Percentiles rank a stretch among this genome's conserved stretches.
These are phyloP conservation scores for Drosophila antonietae DNA, from an alignment of 2,888 invertebrate genomes.

Conservation along the genomic window DNA sequence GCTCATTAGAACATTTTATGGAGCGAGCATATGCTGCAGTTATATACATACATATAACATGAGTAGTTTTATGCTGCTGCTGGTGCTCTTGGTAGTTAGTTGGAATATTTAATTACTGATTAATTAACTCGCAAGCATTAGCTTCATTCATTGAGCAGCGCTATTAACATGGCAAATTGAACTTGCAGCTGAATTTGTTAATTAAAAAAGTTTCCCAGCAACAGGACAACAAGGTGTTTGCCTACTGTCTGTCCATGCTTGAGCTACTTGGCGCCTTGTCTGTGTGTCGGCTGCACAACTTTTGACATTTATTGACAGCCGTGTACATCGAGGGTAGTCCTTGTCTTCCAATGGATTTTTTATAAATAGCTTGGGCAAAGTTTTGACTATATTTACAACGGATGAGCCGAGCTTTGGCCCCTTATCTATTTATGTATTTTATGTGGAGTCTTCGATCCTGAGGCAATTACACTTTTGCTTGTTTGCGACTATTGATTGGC, in stretches of 20 bases:
- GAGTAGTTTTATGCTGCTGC: constrained; percentile 25
- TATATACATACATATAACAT: neutral
- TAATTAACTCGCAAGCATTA: constrained; percentile 59
- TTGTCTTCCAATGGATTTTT: constrained; percentile 4
- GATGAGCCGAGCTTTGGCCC: neutral
- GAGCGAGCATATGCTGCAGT: constrained; percentile 36
- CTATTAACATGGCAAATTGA: constrained; percentile 33
- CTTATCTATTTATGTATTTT: constrained; percentile 23
- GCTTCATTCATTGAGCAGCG: constrained; percentile 30
- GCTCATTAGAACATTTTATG: constrained; percentile 71
- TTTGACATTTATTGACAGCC: constrained; percentile 33
- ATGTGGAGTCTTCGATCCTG: neutral
- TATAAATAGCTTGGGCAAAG: constrained; percentile 22
- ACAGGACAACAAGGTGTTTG: constrained; percentile 37
- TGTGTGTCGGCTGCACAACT: constrained; percentile 15
- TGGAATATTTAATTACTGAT: constrained; percentile 73
- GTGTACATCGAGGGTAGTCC: neutral
- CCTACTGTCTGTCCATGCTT: neutral
- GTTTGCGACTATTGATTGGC: constrained; percentile 42
- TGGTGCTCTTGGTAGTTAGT: constrained; percentile 49
- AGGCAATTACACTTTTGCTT: constrained; percentile 29
- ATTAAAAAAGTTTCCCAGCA: constrained; percentile 71
- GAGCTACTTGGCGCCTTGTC: neutral
- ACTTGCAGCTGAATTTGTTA: constrained; percentile 59
- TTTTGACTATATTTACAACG: constrained; percentile 1